Evolutionary conservation across 2,113 vertebrate species (phyloP).

Genomic region (Corythornis madagascariensis): DNA sequence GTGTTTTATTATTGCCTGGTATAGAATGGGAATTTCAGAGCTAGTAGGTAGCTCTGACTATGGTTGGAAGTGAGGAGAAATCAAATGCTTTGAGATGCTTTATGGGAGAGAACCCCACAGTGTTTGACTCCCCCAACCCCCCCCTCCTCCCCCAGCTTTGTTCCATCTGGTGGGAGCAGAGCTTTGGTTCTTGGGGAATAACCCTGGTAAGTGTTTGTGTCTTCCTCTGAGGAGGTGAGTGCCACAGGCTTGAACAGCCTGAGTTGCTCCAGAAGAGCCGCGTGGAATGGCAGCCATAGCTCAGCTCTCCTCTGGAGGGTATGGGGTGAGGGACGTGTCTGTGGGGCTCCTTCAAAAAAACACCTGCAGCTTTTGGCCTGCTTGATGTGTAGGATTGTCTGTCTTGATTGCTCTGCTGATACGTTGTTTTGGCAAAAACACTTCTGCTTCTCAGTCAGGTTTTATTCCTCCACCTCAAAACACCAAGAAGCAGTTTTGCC

Average conservation of each 20-base stretch:
- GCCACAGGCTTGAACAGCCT: neutral
- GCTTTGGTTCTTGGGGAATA: neutral
- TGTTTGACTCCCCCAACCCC: neutral
- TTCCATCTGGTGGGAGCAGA: neutral
- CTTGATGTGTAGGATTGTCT: neutral
- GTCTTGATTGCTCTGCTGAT: neutral
- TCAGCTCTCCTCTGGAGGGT: neutral
- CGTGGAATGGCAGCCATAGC: neutral
- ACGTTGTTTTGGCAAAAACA: neutral
- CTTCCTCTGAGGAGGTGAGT: neutral
- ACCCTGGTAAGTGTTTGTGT: neutral
- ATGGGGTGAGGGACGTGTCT: fast-evolving
- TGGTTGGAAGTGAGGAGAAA: neutral
- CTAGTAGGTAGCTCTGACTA: neutral
- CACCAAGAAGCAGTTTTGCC: conserved; percentile 23
- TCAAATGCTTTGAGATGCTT: conserved; percentile 11
- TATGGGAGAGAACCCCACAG: neutral
- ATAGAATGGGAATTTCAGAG: conserved; percentile 36
- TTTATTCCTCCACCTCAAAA: conserved; percentile 4
- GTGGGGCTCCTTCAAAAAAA: neutral
- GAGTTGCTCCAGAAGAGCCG: neutral
- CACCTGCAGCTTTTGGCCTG: neutral
- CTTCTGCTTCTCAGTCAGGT: neutral
- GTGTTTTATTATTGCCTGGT: neutral
- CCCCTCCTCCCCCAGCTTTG: neutral